Evolutionary conservation across 2,113 vertebrate genomes (phyloP).

Genomic region (Leptodactylus fuscus): DNA sequence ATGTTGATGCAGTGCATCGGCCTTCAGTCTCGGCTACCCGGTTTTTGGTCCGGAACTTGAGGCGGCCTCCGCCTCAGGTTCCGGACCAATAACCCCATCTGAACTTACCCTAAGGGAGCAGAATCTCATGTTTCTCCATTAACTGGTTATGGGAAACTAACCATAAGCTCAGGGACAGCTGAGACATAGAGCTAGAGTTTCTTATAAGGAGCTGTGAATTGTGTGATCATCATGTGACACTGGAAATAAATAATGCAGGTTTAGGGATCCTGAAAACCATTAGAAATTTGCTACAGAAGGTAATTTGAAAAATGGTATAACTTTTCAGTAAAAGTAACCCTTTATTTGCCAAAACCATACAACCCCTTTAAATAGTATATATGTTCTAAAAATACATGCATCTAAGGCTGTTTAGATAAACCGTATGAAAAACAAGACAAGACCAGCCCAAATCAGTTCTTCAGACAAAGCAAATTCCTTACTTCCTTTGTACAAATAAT

Average conservation of each 20-base stretch:
- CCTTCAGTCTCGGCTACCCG: too few species aligned
- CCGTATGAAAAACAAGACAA: constrained; percentile 7
- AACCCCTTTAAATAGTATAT: background rate
- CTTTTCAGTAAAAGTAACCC: background rate
- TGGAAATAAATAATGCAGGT: background rate
- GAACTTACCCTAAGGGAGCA: too few species aligned
- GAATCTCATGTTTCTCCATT: too few species aligned
- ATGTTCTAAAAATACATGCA: background rate
- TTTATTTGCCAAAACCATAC: background rate
- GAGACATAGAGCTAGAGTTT: too few species aligned
- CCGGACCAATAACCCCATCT: too few species aligned
- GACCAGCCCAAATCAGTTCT: background rate
- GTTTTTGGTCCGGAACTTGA: too few species aligned
- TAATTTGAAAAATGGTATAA: background rate
- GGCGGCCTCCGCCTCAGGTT: too few species aligned
- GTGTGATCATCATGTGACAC: background rate
- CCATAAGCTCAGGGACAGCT: too few species aligned
- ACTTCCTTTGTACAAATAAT: constrained; percentile 20
- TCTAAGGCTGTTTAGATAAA: background rate
- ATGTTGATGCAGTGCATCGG: too few species aligned
- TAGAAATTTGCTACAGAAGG: background rate
- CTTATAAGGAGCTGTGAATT: background rate
- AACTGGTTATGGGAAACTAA: too few species aligned
- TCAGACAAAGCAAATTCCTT: constrained; percentile 35
- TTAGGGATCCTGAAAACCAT: background rate